Evolutionary conservation across 2,888 invertebrate species (phyloP).

Genomic region (Drosophila kambysellisi): DNA sequence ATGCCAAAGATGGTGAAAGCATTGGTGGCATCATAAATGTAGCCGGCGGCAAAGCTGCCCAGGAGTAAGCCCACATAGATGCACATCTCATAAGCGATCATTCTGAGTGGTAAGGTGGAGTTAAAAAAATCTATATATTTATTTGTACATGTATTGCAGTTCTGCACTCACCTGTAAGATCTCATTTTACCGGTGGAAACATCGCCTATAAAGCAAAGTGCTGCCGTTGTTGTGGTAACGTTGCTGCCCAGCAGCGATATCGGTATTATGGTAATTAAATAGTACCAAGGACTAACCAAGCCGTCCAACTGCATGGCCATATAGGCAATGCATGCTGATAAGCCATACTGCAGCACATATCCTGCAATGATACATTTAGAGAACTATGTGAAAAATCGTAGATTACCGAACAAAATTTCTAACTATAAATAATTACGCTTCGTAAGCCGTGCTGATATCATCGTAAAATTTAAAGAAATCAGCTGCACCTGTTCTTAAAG

Average conservation of each 20-base stretch:
- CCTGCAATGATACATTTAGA: slow-evolving; percentile 54
- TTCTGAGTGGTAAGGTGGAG: slow-evolving; percentile 83
- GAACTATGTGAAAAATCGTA: background rate
- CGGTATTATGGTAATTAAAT: slow-evolving; percentile 87
- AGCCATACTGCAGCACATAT: slow-evolving; percentile 73
- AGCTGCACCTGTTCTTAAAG: background rate
- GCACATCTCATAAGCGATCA: slow-evolving; percentile 87
- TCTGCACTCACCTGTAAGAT: slow-evolving; percentile 86
- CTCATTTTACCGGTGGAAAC: slow-evolving; percentile 87
- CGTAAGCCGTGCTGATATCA: background rate
- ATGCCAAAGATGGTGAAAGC: slow-evolving; percentile 74
- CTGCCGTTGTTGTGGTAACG: slow-evolving; percentile 87
- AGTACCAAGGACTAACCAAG: slow-evolving; percentile 83
- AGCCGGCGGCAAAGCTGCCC: slow-evolving; percentile 88
- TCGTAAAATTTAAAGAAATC: background rate
- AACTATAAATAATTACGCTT: background rate
- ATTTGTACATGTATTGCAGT: background rate
- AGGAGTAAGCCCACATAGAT: slow-evolving; percentile 87
- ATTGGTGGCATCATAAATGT: slow-evolving; percentile 85
- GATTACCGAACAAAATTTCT: background rate
- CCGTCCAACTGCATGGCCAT: slow-evolving; percentile 49
- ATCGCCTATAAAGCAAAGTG: slow-evolving; percentile 89
- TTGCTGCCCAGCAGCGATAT: slow-evolving; percentile 87
- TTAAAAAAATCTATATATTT: background rate
- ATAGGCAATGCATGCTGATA: slow-evolving; percentile 70